Conservation (phyloP, 2,888 invertebrate species). For the Micropterix aruncella region DNA sequence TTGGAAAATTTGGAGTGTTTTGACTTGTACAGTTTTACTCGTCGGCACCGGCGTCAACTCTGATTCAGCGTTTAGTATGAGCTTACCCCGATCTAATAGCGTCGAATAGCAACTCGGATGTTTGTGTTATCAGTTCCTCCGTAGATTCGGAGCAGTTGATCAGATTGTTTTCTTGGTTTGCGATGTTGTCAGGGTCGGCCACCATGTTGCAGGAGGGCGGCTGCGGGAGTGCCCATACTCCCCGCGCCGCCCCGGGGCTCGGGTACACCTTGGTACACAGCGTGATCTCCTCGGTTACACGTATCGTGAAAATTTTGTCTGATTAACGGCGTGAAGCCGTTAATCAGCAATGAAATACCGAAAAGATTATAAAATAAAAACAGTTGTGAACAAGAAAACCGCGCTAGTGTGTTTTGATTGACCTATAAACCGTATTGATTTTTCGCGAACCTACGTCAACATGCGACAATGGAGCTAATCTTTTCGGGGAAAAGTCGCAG, state of each 20-base stretch:
- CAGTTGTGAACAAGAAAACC: too few species aligned
- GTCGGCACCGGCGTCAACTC: neutral
- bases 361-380: too few species aligned
- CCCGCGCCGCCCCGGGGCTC: conserved; percentile 80
- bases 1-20: neutral
- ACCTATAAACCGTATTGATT: too few species aligned
- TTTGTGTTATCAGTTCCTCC: conserved; percentile 26
- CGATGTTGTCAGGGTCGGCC: conserved; percentile 46
- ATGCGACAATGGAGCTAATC: too few species aligned
- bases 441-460: too few species aligned
- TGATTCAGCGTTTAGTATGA: too few species aligned
- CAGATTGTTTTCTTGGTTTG: conserved; percentile 26
- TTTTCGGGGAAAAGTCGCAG: too few species aligned
- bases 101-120: conserved; percentile 64
- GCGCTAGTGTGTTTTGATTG: too few species aligned
- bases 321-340: too few species aligned
- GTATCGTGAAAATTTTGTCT: neutral
- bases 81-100: conserved; percentile 70
- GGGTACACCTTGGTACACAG: conserved; percentile 52
- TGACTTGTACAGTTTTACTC: neutral
- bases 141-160: conserved; percentile 25
- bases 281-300: conserved; percentile 18
- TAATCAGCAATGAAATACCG: too few species aligned
- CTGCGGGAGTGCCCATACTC: conserved; percentile 76
- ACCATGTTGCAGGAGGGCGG: conserved; percentile 70